Conservation (phyloP, 2,888 invertebrate genomes). For the Tinea pellionella region DNA sequence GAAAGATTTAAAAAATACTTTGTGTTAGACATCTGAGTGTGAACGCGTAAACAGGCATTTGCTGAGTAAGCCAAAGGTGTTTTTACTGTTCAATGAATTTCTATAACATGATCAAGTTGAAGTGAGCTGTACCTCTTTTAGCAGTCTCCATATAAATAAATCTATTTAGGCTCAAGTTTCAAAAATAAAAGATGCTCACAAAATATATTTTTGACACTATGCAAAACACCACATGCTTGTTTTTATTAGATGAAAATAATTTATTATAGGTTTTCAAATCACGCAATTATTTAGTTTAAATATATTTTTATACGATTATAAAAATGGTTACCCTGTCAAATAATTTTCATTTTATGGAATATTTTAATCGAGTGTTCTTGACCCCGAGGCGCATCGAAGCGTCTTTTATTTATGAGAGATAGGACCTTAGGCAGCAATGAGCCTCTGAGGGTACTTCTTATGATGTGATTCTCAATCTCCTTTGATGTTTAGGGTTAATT, state of each 20-base stretch:
- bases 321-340: too few species aligned
- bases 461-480: conserved; percentile 9
- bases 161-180: neutral
- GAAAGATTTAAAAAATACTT: neutral
- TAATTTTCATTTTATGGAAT: neutral
- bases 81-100: conserved; percentile 10
- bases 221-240: too few species aligned
- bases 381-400: neutral
- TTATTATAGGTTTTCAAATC: too few species aligned
- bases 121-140: conserved; percentile 5
- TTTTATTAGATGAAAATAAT: too few species aligned
- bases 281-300: too few species aligned
- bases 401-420: neutral
- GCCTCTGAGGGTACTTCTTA: neutral
- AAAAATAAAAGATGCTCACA: too few species aligned
- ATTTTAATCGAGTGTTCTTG: neutral
- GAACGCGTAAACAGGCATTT: conserved; percentile 4
- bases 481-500: conserved; percentile 12
- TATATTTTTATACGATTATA: too few species aligned
- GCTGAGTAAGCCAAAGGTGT: neutral
- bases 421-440: neutral
- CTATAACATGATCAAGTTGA: conserved; percentile 5
- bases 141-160: neutral
- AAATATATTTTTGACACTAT: too few species aligned
- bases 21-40: neutral